Conservation (phyloP, 2,797 vertebrate species). For the Hafferia zeledoni region DNA sequence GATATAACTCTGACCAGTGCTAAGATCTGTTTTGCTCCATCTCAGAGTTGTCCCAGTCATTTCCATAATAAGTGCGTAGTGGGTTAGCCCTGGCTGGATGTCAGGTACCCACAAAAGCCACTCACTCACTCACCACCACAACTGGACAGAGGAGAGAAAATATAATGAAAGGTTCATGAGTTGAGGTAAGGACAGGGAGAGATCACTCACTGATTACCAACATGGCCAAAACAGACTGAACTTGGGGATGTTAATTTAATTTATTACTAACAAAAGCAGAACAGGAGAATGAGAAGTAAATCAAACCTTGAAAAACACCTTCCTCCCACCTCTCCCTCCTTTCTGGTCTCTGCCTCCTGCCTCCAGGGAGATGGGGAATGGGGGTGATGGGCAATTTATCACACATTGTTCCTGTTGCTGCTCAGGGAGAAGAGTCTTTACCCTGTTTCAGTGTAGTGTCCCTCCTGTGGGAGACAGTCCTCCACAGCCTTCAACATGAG, state of each 20-base stretch:
- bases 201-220: not conserved
- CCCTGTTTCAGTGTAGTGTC: not conserved
- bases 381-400: not conserved
- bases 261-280: not conserved
- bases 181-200: not conserved
- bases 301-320: not conserved
- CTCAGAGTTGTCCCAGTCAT: not conserved
- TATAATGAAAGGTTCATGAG: not conserved
- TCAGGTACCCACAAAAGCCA: not conserved
- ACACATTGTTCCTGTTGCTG: fast-evolving
- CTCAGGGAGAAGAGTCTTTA: not conserved
- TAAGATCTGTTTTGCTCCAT: not conserved
- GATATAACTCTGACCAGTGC: not conserved
- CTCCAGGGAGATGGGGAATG: too few species aligned
- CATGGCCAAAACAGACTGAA: not conserved
- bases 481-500: fast-evolving
- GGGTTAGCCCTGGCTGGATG: not conserved
- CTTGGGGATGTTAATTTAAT: not conserved
- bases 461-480: not conserved
- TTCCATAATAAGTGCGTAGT: not conserved
- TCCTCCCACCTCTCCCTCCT: not conserved
- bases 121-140: not conserved
- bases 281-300: not conserved
- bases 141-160: not conserved
- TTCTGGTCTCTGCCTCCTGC: not conserved